A percentile compares a stretch with the other conserved stretches of the same genome.
Evolutionary conservation across 2,113 vertebrate species (phyloP).

Genomic region (Ictidomys tridecemlineatus): DNA sequence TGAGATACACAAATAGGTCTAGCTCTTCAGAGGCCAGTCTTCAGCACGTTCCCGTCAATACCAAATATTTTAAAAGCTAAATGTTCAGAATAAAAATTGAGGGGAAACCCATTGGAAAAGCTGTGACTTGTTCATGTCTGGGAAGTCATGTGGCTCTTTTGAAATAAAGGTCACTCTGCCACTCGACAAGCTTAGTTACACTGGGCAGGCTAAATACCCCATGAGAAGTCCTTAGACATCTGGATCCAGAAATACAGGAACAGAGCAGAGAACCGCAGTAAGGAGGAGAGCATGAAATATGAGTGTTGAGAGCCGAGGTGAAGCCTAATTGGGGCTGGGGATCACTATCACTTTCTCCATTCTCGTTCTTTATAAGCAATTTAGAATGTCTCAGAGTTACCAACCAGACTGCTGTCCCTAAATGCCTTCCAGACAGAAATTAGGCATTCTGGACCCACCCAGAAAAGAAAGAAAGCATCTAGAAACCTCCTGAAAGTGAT

Average conservation of each 20-base stretch:
- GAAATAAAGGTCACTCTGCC: conserved; percentile 69
- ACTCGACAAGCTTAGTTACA: neutral
- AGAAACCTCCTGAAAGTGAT: conserved; percentile 3
- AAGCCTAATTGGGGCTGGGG: no score
- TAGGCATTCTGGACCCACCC: neutral
- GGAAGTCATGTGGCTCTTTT: conserved; percentile 53
- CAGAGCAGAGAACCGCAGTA: neutral
- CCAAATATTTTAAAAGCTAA: conserved; percentile 30
- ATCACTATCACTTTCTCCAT: neutral
- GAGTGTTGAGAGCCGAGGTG: neutral
- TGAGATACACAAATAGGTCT: neutral
- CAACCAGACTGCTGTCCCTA: neutral
- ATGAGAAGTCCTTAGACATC: neutral
- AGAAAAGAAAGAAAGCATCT: neutral
- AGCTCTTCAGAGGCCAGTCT: neutral
- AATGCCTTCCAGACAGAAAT: conserved; percentile 22
- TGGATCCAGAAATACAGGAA: neutral
- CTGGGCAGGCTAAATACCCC: neutral
- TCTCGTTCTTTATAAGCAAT: neutral
- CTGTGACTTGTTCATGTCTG: conserved; percentile 51
- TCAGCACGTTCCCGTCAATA: neutral
- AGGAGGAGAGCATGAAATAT: neutral
- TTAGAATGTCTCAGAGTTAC: neutral
- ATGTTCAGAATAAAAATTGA: conserved; percentile 57
- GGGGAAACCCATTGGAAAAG: conserved; percentile 75